Evolutionary conservation across 2,888 invertebrate genomes (phyloP).

Genomic region (Chloromyia formosa): DNA sequence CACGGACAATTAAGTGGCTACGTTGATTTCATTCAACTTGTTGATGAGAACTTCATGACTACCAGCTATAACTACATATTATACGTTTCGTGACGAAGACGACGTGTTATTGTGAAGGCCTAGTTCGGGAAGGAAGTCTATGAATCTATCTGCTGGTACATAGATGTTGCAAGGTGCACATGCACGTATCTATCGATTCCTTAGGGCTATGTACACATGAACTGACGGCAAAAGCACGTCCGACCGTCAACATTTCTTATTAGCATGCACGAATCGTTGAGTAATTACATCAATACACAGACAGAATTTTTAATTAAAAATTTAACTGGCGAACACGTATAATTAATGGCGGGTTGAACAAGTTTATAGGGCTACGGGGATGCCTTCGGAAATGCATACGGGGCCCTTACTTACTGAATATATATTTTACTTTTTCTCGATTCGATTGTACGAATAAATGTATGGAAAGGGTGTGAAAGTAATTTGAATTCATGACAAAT

Average conservation of each 20-base stretch:
- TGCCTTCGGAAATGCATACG: no score
- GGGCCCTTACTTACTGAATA: no score
- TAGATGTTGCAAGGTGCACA: background rate
- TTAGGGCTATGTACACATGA: conserved; percentile 17
- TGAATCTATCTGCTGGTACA: background rate
- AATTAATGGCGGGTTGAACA: conserved; percentile 39
- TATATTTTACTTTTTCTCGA: background rate
- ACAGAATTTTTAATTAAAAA: conserved; percentile 49
- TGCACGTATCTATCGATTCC: background rate
- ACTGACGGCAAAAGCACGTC: conserved; percentile 46
- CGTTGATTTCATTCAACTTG: conserved; percentile 20
- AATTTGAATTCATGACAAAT: no score
- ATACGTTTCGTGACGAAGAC: background rate
- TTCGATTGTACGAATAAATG: no score
- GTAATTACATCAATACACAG: conserved; percentile 48
- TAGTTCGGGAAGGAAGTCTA: conserved; percentile 15
- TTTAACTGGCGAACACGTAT: conserved; percentile 25
- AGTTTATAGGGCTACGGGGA: no score
- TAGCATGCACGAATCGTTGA: conserved; percentile 47
- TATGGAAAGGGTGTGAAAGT: no score
- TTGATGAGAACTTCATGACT: conserved; percentile 19
- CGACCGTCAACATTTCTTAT: conserved; percentile 41
- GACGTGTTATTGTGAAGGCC: background rate
- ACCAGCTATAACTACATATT: no score
- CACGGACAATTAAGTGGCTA: conserved; percentile 25